Conservation (phyloP, 2,888 invertebrate species). For the Parapristionchus giblindavisi region DNA sequence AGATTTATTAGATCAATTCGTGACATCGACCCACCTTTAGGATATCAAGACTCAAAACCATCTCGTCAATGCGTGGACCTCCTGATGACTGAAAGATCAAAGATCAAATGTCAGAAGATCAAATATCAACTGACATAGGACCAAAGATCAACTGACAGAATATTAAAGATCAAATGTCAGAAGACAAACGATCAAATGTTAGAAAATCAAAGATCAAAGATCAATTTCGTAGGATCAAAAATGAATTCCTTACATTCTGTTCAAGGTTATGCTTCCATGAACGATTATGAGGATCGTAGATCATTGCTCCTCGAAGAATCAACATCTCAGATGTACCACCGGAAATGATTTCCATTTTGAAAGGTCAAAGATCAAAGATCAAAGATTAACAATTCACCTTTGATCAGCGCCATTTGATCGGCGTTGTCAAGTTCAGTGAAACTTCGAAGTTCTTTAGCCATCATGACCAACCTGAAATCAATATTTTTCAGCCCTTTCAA, state of each 20-base stretch:
- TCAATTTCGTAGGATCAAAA: background rate
- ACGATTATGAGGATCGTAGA: conserved; percentile 86
- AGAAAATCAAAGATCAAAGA: background rate
- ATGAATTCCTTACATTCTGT: background rate
- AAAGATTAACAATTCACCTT: conserved; percentile 75
- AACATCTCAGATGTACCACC: conserved; percentile 94
- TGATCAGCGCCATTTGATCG: conserved; percentile 87
- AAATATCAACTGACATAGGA: too few species aligned
- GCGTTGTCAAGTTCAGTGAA: conserved; percentile 93
- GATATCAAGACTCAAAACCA: conserved; percentile 32
- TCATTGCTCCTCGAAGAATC: conserved; percentile 89
- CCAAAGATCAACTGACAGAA: too few species aligned
- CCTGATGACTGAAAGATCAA: conserved; percentile 20
- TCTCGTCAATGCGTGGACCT: background rate
- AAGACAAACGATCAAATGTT: too few species aligned
- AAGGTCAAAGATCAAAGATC: background rate
- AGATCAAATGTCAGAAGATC: too few species aligned
- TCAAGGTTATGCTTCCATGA: conserved; percentile 82
- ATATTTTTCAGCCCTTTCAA: background rate
- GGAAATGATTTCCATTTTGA: conserved; percentile 33
- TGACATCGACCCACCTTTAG: conserved; percentile 4
- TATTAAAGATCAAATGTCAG: too few species aligned
- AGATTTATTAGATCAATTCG: background rate
- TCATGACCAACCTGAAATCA: conserved; percentile 75
- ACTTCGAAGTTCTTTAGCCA: conserved; percentile 77